Conservation (phyloP, 2,888 invertebrate genomes). For the Habrosyne pyritoides region DNA sequence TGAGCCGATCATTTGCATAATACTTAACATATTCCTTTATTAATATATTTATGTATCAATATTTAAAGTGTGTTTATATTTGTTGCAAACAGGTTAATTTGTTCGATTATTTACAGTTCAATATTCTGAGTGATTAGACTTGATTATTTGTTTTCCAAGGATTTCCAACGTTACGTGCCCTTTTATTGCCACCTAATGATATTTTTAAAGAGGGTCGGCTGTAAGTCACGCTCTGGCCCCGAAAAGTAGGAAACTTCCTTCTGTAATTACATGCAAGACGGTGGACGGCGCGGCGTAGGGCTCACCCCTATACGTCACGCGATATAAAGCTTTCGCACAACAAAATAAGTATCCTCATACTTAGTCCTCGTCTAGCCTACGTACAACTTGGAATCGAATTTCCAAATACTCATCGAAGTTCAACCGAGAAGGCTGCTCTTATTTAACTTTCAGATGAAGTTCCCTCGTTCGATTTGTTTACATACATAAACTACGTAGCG, state of each 20-base stretch:
- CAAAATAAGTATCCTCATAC: constrained; percentile 19
- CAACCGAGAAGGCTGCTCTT: constrained; percentile 32
- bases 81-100: too few relatives aligned
- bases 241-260: constrained; percentile 72
- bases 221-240: constrained; percentile 67
- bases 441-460: constrained; percentile 54
- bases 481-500: constrained; percentile 15
- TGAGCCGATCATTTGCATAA: constrained; percentile 38
- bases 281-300: constrained; percentile 51
- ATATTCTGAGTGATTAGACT: constrained; percentile 23
- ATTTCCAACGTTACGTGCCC: constrained; percentile 55
- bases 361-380: constrained; percentile 11
- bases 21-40: constrained; percentile 32
- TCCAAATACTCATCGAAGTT: constrained; percentile 49
- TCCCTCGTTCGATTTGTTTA: constrained; percentile 34
- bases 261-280: constrained; percentile 75
- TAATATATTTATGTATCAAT: constrained; percentile 22
- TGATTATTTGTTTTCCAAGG: constrained; percentile 42
- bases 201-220: constrained; percentile 55
- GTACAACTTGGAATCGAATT: constrained; percentile 40
- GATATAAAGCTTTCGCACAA: constrained; percentile 57
- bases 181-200: constrained; percentile 66
- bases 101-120: constrained; percentile 30
- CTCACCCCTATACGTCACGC: constrained; percentile 67
- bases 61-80: constrained; percentile 28